Conservation (phyloP, 2,797 vertebrate genomes). For the Cetoscarus ocellatus region DNA sequence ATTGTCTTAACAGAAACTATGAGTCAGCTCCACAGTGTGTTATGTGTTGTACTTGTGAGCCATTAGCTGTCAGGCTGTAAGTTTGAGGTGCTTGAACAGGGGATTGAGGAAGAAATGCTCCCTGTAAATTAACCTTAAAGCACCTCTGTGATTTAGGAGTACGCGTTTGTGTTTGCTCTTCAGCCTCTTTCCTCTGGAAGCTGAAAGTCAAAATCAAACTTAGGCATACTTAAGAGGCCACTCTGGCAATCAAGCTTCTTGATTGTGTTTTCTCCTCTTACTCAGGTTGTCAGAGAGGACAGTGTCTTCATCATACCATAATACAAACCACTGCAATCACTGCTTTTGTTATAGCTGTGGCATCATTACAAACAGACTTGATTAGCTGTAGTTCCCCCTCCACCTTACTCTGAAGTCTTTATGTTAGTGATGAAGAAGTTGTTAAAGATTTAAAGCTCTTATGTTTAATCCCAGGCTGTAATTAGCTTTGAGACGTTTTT, state of each 20-base stretch:
- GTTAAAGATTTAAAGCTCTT: slow-evolving; percentile 31
- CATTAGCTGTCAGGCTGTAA: slow-evolving; percentile 67
- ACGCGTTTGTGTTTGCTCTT: not conserved
- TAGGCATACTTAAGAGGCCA: slow-evolving; percentile 41
- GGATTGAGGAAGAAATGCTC: slow-evolving; percentile 56
- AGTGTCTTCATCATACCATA: slow-evolving; percentile 47
- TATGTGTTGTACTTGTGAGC: slow-evolving; percentile 60
- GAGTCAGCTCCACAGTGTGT: slow-evolving; percentile 22
- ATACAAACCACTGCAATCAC: slow-evolving; percentile 44
- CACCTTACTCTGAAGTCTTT: no score
- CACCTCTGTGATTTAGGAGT: slow-evolving; percentile 68
- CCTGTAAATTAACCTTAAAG: slow-evolving; percentile 59
- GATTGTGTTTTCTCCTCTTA: slow-evolving; percentile 77
- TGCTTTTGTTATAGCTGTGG: slow-evolving; percentile 45
- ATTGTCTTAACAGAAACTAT: slow-evolving; percentile 22
- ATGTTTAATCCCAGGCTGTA: no score
- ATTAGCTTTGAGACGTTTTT: no score
- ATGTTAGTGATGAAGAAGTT: slow-evolving; percentile 25
- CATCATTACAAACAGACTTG: slow-evolving; percentile 60
- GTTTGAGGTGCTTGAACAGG: slow-evolving; percentile 64
- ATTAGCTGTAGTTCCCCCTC: slow-evolving; percentile 52
- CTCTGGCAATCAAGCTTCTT: slow-evolving; percentile 71
- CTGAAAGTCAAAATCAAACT: slow-evolving; percentile 63
- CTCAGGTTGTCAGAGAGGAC: slow-evolving; percentile 61
- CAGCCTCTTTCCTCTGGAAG: slow-evolving; percentile 14